Conservation (phyloP, 2,113 vertebrate genomes). For the Parus major region DNA sequence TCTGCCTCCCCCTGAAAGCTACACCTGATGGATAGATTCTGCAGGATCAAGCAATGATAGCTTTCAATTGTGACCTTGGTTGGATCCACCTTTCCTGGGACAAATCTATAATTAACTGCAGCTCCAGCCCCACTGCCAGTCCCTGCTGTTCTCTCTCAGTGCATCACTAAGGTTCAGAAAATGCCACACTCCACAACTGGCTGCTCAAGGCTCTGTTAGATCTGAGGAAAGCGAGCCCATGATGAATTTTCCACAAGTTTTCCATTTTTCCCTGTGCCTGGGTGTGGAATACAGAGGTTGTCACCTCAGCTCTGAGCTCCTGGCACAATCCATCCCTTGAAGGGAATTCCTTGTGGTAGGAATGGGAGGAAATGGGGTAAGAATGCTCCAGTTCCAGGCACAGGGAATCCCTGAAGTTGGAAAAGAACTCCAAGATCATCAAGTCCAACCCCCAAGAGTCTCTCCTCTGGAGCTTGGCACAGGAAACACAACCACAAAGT, state of each 20-base stretch:
- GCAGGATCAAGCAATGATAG: neutral
- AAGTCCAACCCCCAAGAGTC: neutral
- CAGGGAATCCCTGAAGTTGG: neutral
- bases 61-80: neutral
- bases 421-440: neutral
- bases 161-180: neutral
- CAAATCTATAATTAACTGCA: neutral
- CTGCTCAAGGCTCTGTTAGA: neutral
- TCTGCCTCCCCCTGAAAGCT: neutral
- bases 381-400: neutral
- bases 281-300: neutral
- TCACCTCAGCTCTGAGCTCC: neutral
- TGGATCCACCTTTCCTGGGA: neutral
- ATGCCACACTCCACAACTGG: neutral
- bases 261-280: neutral
- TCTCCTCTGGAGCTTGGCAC: neutral
- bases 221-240: neutral
- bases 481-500: neutral
- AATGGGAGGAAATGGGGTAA: neutral
- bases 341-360: fast-evolving
- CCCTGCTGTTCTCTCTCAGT: neutral
- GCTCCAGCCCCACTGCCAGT: neutral
- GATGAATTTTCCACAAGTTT: neutral
- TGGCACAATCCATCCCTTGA: neutral
- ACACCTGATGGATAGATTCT: neutral